Base-by-base conservation (phyloP, 2,888 invertebrate species). In the Achlya flavicornis region DNA sequence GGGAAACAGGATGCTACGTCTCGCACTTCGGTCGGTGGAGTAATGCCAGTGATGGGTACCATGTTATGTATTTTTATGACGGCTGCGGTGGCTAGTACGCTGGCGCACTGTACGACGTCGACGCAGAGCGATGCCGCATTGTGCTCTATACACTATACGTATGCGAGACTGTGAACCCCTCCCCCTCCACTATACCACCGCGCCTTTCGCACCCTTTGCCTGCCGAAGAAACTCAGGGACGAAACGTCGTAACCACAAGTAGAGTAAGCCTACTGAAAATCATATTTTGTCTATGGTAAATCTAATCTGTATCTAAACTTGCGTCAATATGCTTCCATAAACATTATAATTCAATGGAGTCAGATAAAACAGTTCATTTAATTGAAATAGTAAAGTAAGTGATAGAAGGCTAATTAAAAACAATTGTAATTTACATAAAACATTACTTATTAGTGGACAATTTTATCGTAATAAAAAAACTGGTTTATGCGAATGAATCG, bases 51-150 rank as follows among this genome's bases (percentile, higher is more conserved):
- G 68, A 62, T 73, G 75, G 72, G 69, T 66, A 75, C 73, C 77
- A 72, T 74, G 83, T 74, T 79, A 73, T 81, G 81, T 84, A 82
- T 90, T 88, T 89, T 88, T 88, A 88, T 85, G 82, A 79, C 75
- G 76, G 74, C 67, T 74, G 81, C 68, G 76, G 84, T 68, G 73
- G 78, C 80, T 82, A 87, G 77, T 83, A 84, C 86, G 86, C 87
- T 84, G 87, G 87, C 87, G 89, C 90, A 81, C 82, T 69, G 77
- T 71, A 69, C 76, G 77, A 84, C 90, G 89, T 87, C 91, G 91
- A 79, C 88, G 90, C 92, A 88, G 85, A 81, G 66, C 81, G 84
- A 77, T 90, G 88, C 88, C 91, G 91, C 90, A 92, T 87, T 89
- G 86, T 86, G 86, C 76, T 90, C 88, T 90, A 88, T 87, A 83